A percentile compares a stretch with the other conserved stretches of the same genome.
phyloP scores from a whole-genome alignment of 2,888 invertebrate species.

The Alitta virens region DNA sequence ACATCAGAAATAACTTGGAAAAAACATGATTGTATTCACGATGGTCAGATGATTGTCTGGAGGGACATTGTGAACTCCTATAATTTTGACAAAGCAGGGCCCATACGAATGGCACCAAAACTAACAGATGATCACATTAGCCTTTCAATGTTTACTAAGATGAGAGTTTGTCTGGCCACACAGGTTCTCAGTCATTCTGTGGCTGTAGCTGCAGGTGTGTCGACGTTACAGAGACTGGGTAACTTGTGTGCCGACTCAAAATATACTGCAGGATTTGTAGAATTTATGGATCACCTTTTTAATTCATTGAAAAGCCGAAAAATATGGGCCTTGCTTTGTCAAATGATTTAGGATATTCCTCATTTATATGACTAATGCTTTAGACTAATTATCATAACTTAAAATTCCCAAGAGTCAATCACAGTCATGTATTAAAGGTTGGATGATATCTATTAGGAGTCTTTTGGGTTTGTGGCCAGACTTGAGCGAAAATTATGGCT shows the following conservation, averaged over 20 bases:
- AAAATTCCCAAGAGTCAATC: no score
- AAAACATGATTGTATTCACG: conserved; percentile 1
- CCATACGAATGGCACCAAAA: conserved; percentile 11
- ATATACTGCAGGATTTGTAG: conserved; percentile 14
- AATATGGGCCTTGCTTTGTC: no score
- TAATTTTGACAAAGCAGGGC: background rate
- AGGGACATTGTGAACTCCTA: background rate
- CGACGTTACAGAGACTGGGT: background rate
- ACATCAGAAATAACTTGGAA: conserved; percentile 15
- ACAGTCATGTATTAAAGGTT: conserved; percentile 8
- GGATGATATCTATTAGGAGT: conserved; percentile 1
- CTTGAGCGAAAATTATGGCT: background rate
- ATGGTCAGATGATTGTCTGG: conserved; percentile 5
- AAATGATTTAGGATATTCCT: no score
- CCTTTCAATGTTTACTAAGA: no score
- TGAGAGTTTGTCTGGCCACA: no score
- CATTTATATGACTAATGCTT: no score
- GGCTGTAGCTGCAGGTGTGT: no score
- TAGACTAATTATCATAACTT: no score
- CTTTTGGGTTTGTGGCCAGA: background rate
- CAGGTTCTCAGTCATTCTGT: no score
- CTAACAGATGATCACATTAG: no score
- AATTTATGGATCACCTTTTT: conserved; percentile 10
- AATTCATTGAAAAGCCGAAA: conserved; percentile 17
- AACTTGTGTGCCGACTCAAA: background rate